These are phyloP conservation scores for Malaclemys terrapin DNA, from an alignment of 2,113 vertebrate species.

Conservation along the genomic window DNA sequence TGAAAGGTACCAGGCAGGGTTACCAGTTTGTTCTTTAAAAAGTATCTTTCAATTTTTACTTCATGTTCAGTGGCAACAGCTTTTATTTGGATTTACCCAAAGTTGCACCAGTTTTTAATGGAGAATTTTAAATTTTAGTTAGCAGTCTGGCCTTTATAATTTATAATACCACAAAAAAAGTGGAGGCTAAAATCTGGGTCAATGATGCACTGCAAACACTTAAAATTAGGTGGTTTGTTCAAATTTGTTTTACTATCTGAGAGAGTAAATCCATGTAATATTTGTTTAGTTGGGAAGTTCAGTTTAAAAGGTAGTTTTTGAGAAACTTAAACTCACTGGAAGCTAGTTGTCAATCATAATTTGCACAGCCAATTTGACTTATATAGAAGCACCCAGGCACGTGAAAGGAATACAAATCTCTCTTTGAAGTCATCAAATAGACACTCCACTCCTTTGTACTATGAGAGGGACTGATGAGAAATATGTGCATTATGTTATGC, in stretches of 20 bases:
- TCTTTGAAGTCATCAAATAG: neutral
- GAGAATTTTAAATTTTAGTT: rapidly evolving
- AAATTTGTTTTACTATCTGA: rapidly evolving
- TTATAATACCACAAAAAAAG: neutral
- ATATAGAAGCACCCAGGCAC: neutral
- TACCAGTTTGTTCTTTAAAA: rapidly evolving
- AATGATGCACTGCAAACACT: rapidly evolving
- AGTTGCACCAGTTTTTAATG: rapidly evolving
- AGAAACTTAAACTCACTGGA: rapidly evolving
- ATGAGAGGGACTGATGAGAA: neutral
- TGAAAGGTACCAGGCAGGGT: rapidly evolving
- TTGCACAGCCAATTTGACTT: neutral
- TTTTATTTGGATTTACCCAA: neutral
- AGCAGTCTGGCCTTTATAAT: rapidly evolving
- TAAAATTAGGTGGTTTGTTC: rapidly evolving
- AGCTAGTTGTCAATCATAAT: rapidly evolving
- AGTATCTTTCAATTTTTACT: neutral
- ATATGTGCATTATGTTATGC: neutral
- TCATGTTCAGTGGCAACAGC: rapidly evolving
- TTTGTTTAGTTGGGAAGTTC: neutral
- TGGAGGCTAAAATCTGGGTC: neutral
- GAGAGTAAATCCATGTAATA: neutral
- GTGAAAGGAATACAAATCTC: neutral
- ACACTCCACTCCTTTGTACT: neutral
- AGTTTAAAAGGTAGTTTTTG: neutral